Conservation (phyloP, 2,888 invertebrate genomes). For the Eupithecia pulchellata region DNA sequence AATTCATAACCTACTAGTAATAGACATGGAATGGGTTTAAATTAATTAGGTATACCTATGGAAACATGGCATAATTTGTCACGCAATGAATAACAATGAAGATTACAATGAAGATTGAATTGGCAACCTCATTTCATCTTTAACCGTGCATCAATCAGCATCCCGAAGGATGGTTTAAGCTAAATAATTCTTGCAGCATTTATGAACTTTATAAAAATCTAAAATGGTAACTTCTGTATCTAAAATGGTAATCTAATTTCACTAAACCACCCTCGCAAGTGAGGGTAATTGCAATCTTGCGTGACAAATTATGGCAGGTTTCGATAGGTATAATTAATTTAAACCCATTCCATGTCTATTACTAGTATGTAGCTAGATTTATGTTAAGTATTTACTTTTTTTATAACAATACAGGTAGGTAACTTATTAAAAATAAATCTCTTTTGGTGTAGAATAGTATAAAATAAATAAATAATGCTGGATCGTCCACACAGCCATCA, state of each 20-base stretch:
- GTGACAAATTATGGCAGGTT: constrained; percentile 53
- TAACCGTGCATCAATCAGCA: background rate
- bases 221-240: background rate
- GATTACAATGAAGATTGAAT: background rate
- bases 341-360: background rate
- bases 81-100: too few relatives aligned
- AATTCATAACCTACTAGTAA: too few relatives aligned
- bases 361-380: background rate
- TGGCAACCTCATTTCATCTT: background rate
- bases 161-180: background rate
- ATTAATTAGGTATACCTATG: too few relatives aligned
- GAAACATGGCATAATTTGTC: too few relatives aligned
- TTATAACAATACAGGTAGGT: too few relatives aligned
- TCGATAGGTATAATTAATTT: constrained; percentile 47
- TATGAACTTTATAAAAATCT: background rate
- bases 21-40: too few relatives aligned
- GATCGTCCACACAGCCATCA: too few relatives aligned
- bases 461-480: too few relatives aligned
- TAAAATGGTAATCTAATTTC: background rate
- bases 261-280: constrained; percentile 31
- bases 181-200: background rate
- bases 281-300: constrained; percentile 63
- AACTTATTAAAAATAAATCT: too few relatives aligned
- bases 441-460: too few relatives aligned
- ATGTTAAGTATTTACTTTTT: background rate